Evolutionary conservation across 2,888 invertebrate genomes (phyloP), one percentile per base, ranked within the genome.

Genomic region (Harpalus rufipes): DNA sequence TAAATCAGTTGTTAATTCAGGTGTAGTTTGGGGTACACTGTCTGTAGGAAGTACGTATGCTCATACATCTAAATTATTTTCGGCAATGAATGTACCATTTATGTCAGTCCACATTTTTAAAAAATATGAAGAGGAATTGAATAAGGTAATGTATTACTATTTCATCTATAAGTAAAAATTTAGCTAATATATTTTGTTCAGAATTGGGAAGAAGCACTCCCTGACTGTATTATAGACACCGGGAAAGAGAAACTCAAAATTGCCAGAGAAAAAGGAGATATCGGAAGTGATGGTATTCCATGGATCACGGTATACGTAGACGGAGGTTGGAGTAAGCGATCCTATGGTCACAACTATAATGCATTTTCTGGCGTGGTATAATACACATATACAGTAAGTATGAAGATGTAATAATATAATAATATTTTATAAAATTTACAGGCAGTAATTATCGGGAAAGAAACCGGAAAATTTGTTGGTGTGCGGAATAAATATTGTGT

Each of bases 401-500:
- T 51, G 10, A 12, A 10, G 12, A 51, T 51, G 0, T 51, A 51
- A 51, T 10, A 12, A 51, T 5, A 1, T 51, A 51, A 51, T 12
- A 51, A 32, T 32, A 32, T 21, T 32, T 32, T 25, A 76, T 61
- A 61, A 74, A 25, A 32, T 5, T 32, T 85, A 68, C 61, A 86
- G 86, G 86, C 80, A 39, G 81, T 85, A 74, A 86, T 86, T 51
- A 86, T 88, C 65, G 87, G 87, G 21, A 83, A 86, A 56, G 84
- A 61, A 85, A 88, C 87, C 7, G 85, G 86, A 86, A 87, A 88
- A 87, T 89, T 87, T 85, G 51, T 89, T n/a, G 89, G 88, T 41
- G 87, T 89, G 5, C 85, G 87, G 21, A 89, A 89, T 82, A 89
- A 89, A 86, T 89, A 88, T 86, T 89, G 89, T 82, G 76, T 84